Base-by-base conservation (phyloP, 2,888 invertebrate genomes). In the Cheilosia urbana region DNA sequence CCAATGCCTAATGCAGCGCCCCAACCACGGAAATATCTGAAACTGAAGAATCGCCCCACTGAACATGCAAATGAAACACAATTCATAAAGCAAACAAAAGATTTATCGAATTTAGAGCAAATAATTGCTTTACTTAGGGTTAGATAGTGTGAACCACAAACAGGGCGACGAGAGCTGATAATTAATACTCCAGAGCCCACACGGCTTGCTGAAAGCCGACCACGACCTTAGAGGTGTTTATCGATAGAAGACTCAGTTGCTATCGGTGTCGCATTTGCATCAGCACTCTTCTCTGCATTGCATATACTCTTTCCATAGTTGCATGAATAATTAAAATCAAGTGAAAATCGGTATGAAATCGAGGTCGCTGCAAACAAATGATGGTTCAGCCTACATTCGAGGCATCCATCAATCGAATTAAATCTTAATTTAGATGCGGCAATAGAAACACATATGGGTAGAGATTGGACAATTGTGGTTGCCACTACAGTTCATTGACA, bases 141-240 rank as follows among this genome's bases (percentile, higher is more conserved):
- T 77, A 57, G 85, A 85, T 85, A 85, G 81, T 85, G 66, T 47
- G 71, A 85, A 72, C 49, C 76, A 85, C 81, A 76, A 85, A 58
- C 9, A 34, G 51, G 37, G 65, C 49, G 55, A 21, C 58, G 45
- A 3, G 30, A 63, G 60, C 62, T 71, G 69, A 76, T 85, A 85
- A 80, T 76, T 80, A 80, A 80, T 62, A 55, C 55, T 6, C n/a
- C 3, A 34, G 3, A 34, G 53, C n/a, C 49, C 5, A 47, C 55
- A 55, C 30, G 11, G 40, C 24, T 13, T 40, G 24, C 11, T 27
- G 34, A 81, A 71, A 49, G 65, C 65, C 71, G 51, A 75, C 73
- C 71, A 60, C 75, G 63, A 47, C 34, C 58, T 60, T 53, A 15
- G 30, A 17, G 47, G 13, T 53, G 60, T 71, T 37, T 51, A 30